Evolutionary conservation across 2,888 invertebrate genomes (phyloP).

Genomic region (Drosophila trichaetosa): DNA sequence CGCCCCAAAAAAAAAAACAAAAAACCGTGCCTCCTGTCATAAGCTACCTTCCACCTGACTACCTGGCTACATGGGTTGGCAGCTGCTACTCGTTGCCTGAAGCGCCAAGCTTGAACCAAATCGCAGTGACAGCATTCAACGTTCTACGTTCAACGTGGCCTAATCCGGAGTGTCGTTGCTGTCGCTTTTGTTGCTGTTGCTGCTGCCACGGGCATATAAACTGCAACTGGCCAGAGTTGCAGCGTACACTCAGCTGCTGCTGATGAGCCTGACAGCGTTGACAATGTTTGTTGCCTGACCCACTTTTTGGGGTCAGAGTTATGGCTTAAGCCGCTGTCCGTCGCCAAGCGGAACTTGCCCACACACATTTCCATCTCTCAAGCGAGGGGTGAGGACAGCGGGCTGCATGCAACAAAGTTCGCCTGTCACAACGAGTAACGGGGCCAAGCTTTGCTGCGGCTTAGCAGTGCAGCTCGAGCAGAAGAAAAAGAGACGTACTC

Average conservation of each 20-base stretch:
- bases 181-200: slow-evolving; percentile 10
- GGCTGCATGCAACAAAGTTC: slow-evolving; percentile 13
- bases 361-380: slow-evolving; percentile 25
- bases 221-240: slow-evolving; percentile 20
- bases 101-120: slow-evolving; percentile 35
- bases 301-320: slow-evolving; percentile 45
- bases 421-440: background rate
- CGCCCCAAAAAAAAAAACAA: background rate
- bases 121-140: slow-evolving; percentile 57
- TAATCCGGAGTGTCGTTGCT: slow-evolving; percentile 50
- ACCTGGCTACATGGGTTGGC: slow-evolving; percentile 1
- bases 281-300: slow-evolving; percentile 54
- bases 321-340: slow-evolving; percentile 27
- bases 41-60: slow-evolving; percentile 18
- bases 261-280: slow-evolving; percentile 48
- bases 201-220: slow-evolving; percentile 33
- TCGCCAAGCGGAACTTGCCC: slow-evolving; percentile 27
- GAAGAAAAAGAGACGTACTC: background rate
- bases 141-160: slow-evolving; percentile 44
- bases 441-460: background rate
- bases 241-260: slow-evolving; percentile 1
- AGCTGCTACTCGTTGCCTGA: slow-evolving; percentile 23
- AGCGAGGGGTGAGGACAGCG: background rate
- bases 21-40: background rate
- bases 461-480: background rate